These are phyloP conservation scores for Rhodophaea formosa DNA, from an alignment of 2,888 invertebrate species.

Conservation along the genomic window DNA sequence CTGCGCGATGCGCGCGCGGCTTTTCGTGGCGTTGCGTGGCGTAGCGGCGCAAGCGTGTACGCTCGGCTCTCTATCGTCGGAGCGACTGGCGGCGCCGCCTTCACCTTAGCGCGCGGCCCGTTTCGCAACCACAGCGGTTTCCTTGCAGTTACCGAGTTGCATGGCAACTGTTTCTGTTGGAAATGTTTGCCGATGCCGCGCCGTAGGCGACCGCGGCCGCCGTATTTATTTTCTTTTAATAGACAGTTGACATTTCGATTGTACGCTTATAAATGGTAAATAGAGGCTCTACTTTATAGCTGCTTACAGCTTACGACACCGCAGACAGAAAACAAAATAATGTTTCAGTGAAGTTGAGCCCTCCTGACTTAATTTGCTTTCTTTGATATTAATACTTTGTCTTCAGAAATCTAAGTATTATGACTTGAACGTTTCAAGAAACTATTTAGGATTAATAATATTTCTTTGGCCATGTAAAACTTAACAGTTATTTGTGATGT, in stretches of 20 bases:
- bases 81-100: conserved; percentile 70
- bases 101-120: conserved; percentile 60
- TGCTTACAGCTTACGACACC: background rate
- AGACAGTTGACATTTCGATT: conserved; percentile 13
- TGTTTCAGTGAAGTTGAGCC: background rate
- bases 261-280: conserved; percentile 12
- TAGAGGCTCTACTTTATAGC: background rate
- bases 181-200: conserved; percentile 22
- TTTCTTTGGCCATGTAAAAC: no score
- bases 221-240: conserved; percentile 17
- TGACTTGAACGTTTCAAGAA: background rate
- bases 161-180: conserved; percentile 68
- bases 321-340: conserved; percentile 10
- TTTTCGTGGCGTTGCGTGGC: conserved; percentile 32
- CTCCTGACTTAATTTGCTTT: background rate
- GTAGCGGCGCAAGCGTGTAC: conserved; percentile 55
- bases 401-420: background rate
- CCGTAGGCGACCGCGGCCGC: conserved; percentile 17
- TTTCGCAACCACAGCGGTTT: conserved; percentile 69
- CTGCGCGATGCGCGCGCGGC: conserved; percentile 39
- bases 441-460: no score
- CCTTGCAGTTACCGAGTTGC: conserved; percentile 75
- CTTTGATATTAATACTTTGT: background rate
- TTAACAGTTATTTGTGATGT: no score
- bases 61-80: conserved; percentile 63